Evolutionary conservation across 2,113 vertebrate genomes (phyloP).

Genomic region (Oncorhynchus keta): DNA sequence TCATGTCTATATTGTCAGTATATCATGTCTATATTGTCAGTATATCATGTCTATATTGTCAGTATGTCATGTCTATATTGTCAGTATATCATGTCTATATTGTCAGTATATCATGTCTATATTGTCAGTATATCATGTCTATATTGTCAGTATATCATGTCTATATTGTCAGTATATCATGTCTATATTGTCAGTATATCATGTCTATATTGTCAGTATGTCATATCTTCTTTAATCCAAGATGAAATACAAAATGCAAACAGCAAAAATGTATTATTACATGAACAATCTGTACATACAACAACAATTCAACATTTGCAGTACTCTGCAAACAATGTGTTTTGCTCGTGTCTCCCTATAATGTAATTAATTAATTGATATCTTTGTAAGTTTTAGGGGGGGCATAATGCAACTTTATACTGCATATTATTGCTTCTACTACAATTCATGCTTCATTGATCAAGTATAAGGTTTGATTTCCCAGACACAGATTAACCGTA

Average conservation of each 20-base stretch:
- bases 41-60: neutral
- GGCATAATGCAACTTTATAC: neutral
- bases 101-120: neutral
- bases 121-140: too few species aligned
- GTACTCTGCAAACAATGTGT: neutral
- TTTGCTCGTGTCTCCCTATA: neutral
- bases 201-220: neutral
- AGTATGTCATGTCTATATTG: neutral
- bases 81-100: neutral
- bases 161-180: too few species aligned
- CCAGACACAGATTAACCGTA: too few species aligned
- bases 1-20: neutral
- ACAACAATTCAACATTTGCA: neutral
- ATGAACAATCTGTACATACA: neutral
- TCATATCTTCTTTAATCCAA: neutral
- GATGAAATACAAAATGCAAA: neutral
- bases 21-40: neutral
- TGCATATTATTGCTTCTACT: neutral
- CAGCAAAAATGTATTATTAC: too few species aligned
- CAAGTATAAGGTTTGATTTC: too few species aligned
- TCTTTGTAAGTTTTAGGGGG: too few species aligned
- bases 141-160: too few species aligned
- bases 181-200: neutral
- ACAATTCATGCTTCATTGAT: neutral
- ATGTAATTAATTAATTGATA: too few species aligned